phyloP scores from a whole-genome alignment of 2,113 vertebrate genomes.

The Hippoglossus stenolepis region DNA sequence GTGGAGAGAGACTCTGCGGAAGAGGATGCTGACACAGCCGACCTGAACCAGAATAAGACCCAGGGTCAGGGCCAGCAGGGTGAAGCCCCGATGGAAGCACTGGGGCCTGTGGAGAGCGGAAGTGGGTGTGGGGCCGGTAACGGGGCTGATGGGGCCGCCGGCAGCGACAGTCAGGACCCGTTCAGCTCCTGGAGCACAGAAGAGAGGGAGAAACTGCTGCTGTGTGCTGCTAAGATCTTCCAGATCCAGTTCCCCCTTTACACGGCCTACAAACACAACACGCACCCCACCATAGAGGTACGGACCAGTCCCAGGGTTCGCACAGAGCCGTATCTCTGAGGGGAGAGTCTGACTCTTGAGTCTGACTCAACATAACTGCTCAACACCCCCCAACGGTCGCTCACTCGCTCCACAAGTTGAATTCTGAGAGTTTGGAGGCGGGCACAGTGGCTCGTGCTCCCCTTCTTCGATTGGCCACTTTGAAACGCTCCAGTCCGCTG shows the following conservation, averaged over 20 bases:
- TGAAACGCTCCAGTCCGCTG: no score
- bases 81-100: slow-evolving; percentile 76
- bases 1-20: slow-evolving; percentile 92
- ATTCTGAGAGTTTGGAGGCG: no score
- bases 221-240: slow-evolving; percentile 99
- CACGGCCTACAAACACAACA: slow-evolving; percentile 99
- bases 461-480: no score
- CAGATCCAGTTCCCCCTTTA: slow-evolving; percentile 99
- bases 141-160: slow-evolving; percentile 64
- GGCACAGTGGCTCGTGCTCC: no score
- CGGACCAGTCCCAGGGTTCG: neutral
- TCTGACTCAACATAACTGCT: no score
- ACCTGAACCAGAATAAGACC: slow-evolving; percentile 59
- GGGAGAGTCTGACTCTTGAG: no score
- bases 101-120: slow-evolving; percentile 80
- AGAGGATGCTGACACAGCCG: slow-evolving; percentile 83
- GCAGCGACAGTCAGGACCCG: slow-evolving; percentile 82
- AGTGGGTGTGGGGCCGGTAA: slow-evolving; percentile 59
- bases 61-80: slow-evolving; percentile 62
- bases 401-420: no score
- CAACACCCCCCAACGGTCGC: no score
- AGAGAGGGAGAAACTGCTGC: slow-evolving; percentile 96
- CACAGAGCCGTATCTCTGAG: no score
- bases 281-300: slow-evolving; percentile 98
- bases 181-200: slow-evolving; percentile 95